phyloP scores from a whole-genome alignment of 2,888 invertebrate genomes.

The Acanthococcus lagerstroemiae region DNA sequence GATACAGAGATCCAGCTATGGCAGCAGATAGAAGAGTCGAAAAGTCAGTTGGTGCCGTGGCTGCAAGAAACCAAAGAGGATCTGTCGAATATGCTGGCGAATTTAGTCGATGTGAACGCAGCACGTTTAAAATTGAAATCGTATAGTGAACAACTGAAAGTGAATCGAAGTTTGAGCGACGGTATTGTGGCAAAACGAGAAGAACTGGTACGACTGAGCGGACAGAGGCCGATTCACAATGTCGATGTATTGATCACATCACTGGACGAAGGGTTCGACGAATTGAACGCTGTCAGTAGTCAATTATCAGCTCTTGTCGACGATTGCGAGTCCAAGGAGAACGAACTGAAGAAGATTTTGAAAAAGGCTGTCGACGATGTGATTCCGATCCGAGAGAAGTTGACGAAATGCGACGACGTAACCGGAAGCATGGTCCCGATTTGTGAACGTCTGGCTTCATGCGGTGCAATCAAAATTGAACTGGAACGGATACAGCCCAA shows the following conservation, averaged over 20 bases:
- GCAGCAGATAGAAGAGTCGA: conserved; percentile 81
- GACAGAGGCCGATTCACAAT: conserved; percentile 58
- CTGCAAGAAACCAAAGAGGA: conserved; percentile 68
- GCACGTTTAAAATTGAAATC: conserved; percentile 67
- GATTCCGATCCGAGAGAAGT: conserved; percentile 63
- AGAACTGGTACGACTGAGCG: conserved; percentile 66
- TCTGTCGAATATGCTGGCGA: conserved; percentile 62
- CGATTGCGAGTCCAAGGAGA: conserved; percentile 64
- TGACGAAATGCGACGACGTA: conserved; percentile 82
- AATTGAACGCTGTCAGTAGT: conserved; percentile 60
- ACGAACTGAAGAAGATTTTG: conserved; percentile 57
- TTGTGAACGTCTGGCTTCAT: conserved; percentile 62
- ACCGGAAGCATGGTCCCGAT: conserved; percentile 77
- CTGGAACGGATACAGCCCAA: conserved; percentile 57
- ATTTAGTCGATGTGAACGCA: conserved; percentile 61
- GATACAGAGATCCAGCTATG: conserved; percentile 86
- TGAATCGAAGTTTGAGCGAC: conserved; percentile 62
- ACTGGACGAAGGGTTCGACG: conserved; percentile 64
- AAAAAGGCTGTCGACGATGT: conserved; percentile 61
- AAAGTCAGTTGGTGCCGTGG: conserved; percentile 75
- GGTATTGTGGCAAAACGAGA: conserved; percentile 68
- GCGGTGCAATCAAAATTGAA: conserved; percentile 60
- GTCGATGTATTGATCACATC: conserved; percentile 56
- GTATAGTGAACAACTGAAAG: conserved; percentile 75
- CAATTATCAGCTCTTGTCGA: conserved; percentile 63